Evolutionary conservation across 2,888 invertebrate species (phyloP), one percentile per base, ranked within the genome.

Genomic region (Ormyrus pomaceus): DNA sequence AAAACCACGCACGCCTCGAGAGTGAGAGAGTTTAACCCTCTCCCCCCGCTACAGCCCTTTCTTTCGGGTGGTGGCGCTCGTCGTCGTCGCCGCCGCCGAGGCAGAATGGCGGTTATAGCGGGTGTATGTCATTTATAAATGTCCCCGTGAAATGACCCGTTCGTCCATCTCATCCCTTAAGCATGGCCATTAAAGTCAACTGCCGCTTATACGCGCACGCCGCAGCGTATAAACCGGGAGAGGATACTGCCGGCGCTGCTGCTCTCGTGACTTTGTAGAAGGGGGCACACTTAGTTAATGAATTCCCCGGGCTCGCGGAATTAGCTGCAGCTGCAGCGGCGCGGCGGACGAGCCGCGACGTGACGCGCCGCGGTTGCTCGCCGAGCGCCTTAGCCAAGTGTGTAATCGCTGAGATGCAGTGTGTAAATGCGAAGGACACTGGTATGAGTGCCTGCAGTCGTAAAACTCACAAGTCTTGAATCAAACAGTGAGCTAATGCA

Each of bases 81-180:
- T 53, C 79, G 70, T 79, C 19, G 19, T 74, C 71, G 56, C 79
- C 19, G 19, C 19, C 19, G 19, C 19, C 19, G 19, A 19, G 19
- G 19, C 19, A 19, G 19, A 19, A 19, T 19, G 19, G 19, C 19
- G 19, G 19, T 19, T 19, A 19, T 19, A 19, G 19, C 64, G 66
- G 70, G 62, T 82, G 86, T 88, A 86, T 86, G 89, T 90, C 89
- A 90, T 90, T 90, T 89, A 90, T 90, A 89, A 89, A 89, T 87
- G 89, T 89, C 89, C 86, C 87, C 89, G 85, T 87, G 88, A 88
- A 90, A 90, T 88, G 87, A 89, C 89, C 89, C 89, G 87, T 89
- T 87, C 88, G 89, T 90, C 89, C 88, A 87, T 88, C 66, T 89
- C 89, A 87, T 87, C 87, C 89, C 87, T 86, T 87, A 88, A 89